Base-by-base conservation (phyloP, 2,797 vertebrate species). In the Rousettus madagascariensis region DNA sequence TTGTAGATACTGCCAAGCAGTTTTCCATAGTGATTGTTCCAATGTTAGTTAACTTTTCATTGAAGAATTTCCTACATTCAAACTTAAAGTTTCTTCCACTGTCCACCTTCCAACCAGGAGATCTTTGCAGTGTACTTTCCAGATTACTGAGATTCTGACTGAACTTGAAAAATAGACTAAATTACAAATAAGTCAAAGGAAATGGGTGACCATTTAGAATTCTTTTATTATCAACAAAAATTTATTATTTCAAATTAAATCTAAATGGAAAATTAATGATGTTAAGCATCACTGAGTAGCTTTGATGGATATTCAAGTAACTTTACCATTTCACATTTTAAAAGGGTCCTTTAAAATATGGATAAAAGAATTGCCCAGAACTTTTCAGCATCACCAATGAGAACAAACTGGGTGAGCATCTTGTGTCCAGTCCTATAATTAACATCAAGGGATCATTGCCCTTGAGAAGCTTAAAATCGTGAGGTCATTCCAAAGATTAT, bases 251-350 rank as follows among this genome's bases (percentile, higher is more conserved):
- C 55, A 49, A 77, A 22, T 19, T 83, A 79, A 51, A 59, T 61
- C n/a, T 65, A 88, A 94, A 94, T 66, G 11, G 24, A 75, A 59
- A 85, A 94, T 5, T 33, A 92, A 72, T 78, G 63, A 72, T 61
- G 59, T 36, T 43, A 79, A 91, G 51, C 26, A 61, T 90, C 17
- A 26, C 41, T 43, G 53, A 72, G n/a, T 53, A 51, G 3, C 20
- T 90, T 65, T 84, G 36, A 33, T 30, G 80, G 80, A 68, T 61
- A 91, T 69, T 63, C 26, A 95, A 53, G 22, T 69, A 53, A 55
- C 15, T 92, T 94, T 82, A 53, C 46, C 16, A 69, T 61, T 91
- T 63, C 12, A 36, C 6, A 11, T 57, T 88, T 90, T 87, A 41
- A 36, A 91, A 91, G 78, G 28, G 46, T 28, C 92, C 43, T 83